Evolutionary conservation across 2,888 invertebrate species (phyloP), one percentile per base, ranked within the genome.

Genomic region (Steinernema carpocapsae): DNA sequence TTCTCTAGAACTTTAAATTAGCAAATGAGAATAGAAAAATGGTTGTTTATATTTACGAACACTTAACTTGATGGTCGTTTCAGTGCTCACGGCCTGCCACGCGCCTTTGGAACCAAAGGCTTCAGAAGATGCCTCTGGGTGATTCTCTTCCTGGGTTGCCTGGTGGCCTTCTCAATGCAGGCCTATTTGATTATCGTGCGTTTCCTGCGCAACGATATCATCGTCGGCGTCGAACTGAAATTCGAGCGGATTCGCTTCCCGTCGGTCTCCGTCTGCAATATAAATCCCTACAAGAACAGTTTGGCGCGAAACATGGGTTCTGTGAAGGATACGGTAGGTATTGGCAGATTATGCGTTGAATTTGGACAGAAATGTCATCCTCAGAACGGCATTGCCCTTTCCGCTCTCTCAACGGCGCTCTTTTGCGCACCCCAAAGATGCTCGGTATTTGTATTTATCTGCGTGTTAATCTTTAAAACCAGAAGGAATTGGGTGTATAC

Each of bases 231-330:
- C 12, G 86, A 87, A 77, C 79, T 86, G 71, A 86, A 85, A 75
- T 86, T 86, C 74, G 86, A 86, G 74, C 81, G 83, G 56, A 87
- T 86, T 52, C 81, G 80, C 6, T 86, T 86, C 70, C 86, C 86
- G 6, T 81, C 83, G 1, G 86, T 86, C 6, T 86, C 86, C 19
- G 81, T 86, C 22, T 86, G 86, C 77, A 86, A 86, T 74, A 79
- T 85, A 74, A 86, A 86, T 46, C 86, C 86, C 6, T 86, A 86
- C 77, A 86, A 86, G 74, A 85, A 84, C 72, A 84, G 84, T 19
- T 76, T 84, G 29, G 86, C 86, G 6, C 71, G 84, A 10, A 75
- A 79, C 70, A 74, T 84, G 24, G 79, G 78, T 22, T 76, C 83
- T 4, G 81, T 86, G 22, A 71, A 79, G 71, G 82, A 80, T 70